Conservation (phyloP, 2,113 vertebrate genomes). For the Callipepla squamata region DNA sequence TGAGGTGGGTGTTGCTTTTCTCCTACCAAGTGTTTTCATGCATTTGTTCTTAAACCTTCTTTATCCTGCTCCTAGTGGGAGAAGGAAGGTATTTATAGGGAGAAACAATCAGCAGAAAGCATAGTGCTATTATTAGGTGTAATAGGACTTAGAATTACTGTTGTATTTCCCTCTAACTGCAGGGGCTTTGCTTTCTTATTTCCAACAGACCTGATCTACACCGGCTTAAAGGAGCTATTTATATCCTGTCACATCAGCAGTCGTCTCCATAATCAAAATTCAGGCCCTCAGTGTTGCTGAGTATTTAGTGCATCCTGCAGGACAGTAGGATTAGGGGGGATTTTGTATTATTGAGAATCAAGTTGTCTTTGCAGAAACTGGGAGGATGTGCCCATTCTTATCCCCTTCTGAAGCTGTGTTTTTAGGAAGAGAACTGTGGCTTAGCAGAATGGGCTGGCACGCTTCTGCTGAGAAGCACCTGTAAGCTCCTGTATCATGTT, state of each 20-base stretch:
- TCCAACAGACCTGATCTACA: neutral
- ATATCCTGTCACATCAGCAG: neutral
- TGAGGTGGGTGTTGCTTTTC: neutral
- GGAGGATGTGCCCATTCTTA: neutral
- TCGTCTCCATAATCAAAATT: neutral
- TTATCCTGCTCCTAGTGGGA: neutral
- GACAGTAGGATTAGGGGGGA: neutral
- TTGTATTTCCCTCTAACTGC: neutral
- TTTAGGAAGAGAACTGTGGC: neutral
- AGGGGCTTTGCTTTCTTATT: neutral
- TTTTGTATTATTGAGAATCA: neutral
- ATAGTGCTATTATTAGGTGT: neutral
- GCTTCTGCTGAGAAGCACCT: neutral
- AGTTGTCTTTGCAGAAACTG: neutral
- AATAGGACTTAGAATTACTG: neutral
- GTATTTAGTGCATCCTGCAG: neutral
- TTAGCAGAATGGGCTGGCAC: neutral
- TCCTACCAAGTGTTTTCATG: neutral
- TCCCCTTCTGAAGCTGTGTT: neutral
- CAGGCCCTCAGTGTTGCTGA: neutral
- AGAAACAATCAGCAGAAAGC: neutral
- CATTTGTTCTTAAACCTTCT: neutral
- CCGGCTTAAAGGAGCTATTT: neutral
- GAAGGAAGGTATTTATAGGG: neutral
- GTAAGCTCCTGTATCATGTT: neutral